These are phyloP conservation scores for Falco naumanni DNA, from an alignment of 2,797 vertebrate species.

Conservation along the genomic window DNA sequence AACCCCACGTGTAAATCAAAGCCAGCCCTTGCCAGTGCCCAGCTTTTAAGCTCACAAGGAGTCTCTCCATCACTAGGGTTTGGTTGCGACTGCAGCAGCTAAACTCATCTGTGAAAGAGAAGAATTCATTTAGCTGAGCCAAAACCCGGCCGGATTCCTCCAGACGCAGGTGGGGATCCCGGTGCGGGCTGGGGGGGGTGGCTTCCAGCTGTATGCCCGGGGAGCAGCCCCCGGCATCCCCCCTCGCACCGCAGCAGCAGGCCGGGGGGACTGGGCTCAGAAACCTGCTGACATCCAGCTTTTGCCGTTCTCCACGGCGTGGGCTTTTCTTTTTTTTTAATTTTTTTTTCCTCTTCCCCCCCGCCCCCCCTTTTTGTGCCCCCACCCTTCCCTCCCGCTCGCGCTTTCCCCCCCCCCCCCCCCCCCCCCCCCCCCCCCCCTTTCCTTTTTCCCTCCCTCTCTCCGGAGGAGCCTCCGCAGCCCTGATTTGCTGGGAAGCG, in stretches of 20 bases:
- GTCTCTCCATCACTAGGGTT: neutral
- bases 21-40: neutral
- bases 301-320: neutral
- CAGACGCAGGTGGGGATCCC: neutral
- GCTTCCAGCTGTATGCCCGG: neutral
- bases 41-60: neutral
- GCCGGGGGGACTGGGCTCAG: neutral
- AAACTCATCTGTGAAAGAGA: neutral
- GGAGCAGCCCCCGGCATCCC: neutral
- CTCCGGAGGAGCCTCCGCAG: constrained; percentile 15
- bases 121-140: neutral
- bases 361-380: too few relatives aligned
- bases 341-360: neutral
- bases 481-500: constrained; percentile 37
- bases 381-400: too few relatives aligned
- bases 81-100: neutral
- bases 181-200: neutral
- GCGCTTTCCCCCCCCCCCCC: too few relatives aligned
- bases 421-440: too few relatives aligned
- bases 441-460: constrained; percentile 10
- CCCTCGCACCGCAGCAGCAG: neutral
- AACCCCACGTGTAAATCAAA: neutral
- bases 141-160: neutral
- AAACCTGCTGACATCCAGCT: neutral
- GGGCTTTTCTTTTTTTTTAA: neutral